These are phyloP conservation scores for Halesus radiatus DNA, from an alignment of 1,140 invertebrate genomes.

Conservation along the genomic window DNA sequence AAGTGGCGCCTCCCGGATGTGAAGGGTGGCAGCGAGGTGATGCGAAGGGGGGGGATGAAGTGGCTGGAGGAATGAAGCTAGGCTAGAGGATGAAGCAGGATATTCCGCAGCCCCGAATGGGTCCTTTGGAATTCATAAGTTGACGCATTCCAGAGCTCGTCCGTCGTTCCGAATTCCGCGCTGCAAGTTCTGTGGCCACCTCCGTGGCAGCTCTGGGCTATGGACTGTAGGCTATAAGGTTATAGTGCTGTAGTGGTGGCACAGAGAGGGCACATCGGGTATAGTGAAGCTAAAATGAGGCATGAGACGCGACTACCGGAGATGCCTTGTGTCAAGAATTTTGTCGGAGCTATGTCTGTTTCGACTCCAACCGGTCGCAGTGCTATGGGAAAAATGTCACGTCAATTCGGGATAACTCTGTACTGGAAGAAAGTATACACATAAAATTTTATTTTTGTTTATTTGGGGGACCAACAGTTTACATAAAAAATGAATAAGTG, in stretches of 20 bases:
- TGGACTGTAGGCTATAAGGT: no score
- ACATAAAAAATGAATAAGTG: no score
- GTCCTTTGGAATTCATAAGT: constrained; percentile 51
- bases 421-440: no score
- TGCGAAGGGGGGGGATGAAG: background rate
- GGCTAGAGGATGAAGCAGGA: background rate
- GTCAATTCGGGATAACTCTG: background rate
- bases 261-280: background rate
- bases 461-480: no score
- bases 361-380: background rate
- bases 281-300: no score
- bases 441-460: no score
- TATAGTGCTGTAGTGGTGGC: background rate
- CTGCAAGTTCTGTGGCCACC: constrained; percentile 24
- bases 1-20: background rate
- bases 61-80: constrained; percentile 7
- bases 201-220: background rate
- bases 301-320: background rate
- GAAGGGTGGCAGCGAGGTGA: no score
- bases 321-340: constrained; percentile 17
- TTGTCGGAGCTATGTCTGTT: background rate
- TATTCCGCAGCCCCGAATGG: background rate
- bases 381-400: background rate
- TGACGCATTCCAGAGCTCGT: constrained; percentile 25
- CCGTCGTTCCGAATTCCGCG: constrained; percentile 38